phyloP scores from a whole-genome alignment of 2,888 invertebrate species.

The Neria commutata region DNA sequence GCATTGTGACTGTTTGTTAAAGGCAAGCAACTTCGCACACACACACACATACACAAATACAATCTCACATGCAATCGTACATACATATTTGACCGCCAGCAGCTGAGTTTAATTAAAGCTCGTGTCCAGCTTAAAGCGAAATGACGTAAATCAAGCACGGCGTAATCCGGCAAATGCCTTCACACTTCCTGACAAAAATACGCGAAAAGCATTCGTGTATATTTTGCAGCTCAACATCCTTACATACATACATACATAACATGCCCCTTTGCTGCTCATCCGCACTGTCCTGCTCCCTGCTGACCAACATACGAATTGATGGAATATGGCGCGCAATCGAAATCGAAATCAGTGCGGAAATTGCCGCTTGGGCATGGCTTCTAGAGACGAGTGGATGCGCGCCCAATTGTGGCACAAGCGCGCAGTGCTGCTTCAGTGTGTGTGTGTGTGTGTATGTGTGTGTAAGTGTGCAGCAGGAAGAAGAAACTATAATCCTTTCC shows the following conservation, averaged over 20 bases:
- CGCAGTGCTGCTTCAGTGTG: background rate
- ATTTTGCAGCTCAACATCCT: too few relatives aligned
- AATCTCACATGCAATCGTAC: background rate
- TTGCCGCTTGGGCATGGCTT: slow-evolving; percentile 3
- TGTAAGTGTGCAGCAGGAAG: background rate
- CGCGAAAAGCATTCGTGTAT: background rate
- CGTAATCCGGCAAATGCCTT: background rate
- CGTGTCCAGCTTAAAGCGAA: too few relatives aligned
- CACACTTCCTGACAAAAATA: background rate
- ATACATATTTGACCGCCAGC: background rate
- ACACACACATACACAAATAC: background rate
- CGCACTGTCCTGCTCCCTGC: background rate
- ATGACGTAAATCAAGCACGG: too few relatives aligned
- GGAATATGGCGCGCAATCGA: background rate
- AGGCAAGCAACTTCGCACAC: too few relatives aligned
- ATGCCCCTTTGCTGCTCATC: background rate
- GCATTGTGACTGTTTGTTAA: background rate
- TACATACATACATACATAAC: too few relatives aligned
- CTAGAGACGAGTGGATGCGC: background rate
- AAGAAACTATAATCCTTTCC: slow-evolving; percentile 1
- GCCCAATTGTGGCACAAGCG: background rate
- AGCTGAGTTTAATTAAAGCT: too few relatives aligned
- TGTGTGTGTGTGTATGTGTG: background rate
- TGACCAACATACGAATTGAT: background rate
- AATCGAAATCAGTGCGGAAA: slow-evolving; percentile 7